Evolutionary conservation across 2,797 vertebrate species (phyloP).

Genomic region (Cynopterus sphinx): DNA sequence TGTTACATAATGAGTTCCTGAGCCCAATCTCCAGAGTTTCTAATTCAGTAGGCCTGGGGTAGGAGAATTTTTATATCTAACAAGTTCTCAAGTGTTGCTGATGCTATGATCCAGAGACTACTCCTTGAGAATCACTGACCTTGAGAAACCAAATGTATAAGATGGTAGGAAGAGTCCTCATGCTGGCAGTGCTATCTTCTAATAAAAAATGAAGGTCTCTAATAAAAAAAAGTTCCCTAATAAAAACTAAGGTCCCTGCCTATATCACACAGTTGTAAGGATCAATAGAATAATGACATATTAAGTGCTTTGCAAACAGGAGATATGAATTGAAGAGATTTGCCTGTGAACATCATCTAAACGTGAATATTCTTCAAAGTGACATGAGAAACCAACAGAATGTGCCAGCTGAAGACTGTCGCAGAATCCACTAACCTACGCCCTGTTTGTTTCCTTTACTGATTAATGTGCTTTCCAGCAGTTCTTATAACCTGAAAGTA

Average conservation of each 20-base stretch:
- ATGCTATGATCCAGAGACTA: background rate
- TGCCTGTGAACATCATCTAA: background rate
- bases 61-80: background rate
- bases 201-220: background rate
- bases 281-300: background rate
- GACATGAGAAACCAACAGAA: background rate
- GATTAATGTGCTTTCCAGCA: background rate
- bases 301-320: background rate
- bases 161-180: background rate
- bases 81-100: background rate
- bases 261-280: background rate
- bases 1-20: background rate
- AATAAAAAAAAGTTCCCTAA: background rate
- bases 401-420: background rate
- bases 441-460: constrained; percentile 41
- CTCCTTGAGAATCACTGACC: background rate
- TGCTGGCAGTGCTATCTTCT: background rate
- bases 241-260: background rate
- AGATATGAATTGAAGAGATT: constrained; percentile 3
- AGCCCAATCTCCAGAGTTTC: background rate
- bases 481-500: background rate
- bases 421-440: background rate
- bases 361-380: constrained; percentile 27
- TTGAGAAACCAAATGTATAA: background rate
- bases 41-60: background rate